A percentile compares a stretch with the other conserved stretches of the same genome.
Evolutionary conservation across 2,113 vertebrate species (phyloP).

Genomic region (Cheirogaleus medius): DNA sequence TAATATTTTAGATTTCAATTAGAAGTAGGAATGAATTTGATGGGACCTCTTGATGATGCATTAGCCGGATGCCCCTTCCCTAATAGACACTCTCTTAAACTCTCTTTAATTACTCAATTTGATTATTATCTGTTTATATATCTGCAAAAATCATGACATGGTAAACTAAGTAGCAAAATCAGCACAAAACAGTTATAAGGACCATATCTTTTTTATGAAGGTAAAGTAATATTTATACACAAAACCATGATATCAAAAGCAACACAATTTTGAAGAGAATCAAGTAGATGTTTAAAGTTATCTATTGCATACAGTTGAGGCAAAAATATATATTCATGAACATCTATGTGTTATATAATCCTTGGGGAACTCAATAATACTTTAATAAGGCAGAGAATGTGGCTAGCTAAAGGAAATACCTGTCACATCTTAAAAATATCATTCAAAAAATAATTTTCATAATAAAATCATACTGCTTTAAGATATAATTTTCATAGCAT

Average conservation of each 20-base stretch:
- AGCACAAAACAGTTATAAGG: neutral
- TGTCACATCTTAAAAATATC: neutral
- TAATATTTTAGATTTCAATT: neutral
- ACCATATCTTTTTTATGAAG: neutral
- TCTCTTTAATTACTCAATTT: neutral
- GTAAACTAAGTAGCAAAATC: neutral
- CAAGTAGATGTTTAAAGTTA: neutral
- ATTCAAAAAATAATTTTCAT: neutral
- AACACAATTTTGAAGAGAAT: slow-evolving; percentile 7
- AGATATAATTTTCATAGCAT: neutral
- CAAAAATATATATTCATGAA: neutral
- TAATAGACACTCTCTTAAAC: neutral
- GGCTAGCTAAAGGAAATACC: neutral
- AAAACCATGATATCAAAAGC: neutral
- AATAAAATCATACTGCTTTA: slow-evolving; percentile 31
- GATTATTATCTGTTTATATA: neutral
- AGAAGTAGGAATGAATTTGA: neutral
- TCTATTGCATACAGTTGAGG: neutral
- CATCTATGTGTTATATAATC: neutral
- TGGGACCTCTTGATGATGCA: neutral
- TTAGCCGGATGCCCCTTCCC: neutral
- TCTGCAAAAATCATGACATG: neutral
- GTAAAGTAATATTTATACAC: neutral
- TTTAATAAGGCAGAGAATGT: slow-evolving; percentile 24
- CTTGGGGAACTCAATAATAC: neutral